A percentile compares a stretch with the other conserved stretches of the same genome.
phyloP scores from a whole-genome alignment of 2,113 vertebrate species.

The Scytalopus superciliaris region DNA sequence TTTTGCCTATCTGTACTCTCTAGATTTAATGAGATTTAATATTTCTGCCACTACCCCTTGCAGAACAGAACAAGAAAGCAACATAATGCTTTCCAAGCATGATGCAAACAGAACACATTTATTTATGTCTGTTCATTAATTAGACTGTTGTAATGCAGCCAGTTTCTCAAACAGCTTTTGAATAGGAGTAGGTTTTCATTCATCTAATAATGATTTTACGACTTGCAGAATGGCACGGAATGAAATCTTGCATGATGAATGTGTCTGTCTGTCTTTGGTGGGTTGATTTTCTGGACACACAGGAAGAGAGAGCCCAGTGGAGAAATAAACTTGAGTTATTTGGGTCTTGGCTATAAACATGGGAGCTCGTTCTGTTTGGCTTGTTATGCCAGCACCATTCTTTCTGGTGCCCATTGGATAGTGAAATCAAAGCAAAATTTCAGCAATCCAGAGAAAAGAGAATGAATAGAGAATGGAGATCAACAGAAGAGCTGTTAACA shows the following conservation, averaged over 20 bases:
- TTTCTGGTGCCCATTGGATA: background rate
- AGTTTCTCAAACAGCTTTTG: slow-evolving; percentile 23
- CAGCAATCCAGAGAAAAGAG: background rate
- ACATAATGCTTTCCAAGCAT: background rate
- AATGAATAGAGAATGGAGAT: background rate
- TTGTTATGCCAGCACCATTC: background rate
- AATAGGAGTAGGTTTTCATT: slow-evolving; percentile 37
- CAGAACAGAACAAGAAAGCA: slow-evolving; percentile 18
- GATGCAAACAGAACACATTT: background rate
- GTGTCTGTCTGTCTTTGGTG: background rate
- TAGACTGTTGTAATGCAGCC: slow-evolving; percentile 29
- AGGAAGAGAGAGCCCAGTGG: background rate
- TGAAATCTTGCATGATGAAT: slow-evolving; percentile 9
- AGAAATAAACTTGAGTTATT: slow-evolving; percentile 38
- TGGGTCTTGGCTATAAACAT: background rate
- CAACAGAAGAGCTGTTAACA: background rate
- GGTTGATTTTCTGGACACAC: slow-evolving; percentile 14
- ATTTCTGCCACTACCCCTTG: background rate
- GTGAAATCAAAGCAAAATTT: slow-evolving; percentile 7
- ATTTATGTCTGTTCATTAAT: slow-evolving; percentile 59
- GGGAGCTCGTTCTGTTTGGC: background rate
- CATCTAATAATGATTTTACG: slow-evolving; percentile 38
- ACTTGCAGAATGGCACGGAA: slow-evolving; percentile 8
- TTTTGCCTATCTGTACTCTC: background rate
- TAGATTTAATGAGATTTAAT: background rate